Evolutionary conservation across 2,888 invertebrate genomes (phyloP).

Genomic region (Sinohyriopsis cumingii): DNA sequence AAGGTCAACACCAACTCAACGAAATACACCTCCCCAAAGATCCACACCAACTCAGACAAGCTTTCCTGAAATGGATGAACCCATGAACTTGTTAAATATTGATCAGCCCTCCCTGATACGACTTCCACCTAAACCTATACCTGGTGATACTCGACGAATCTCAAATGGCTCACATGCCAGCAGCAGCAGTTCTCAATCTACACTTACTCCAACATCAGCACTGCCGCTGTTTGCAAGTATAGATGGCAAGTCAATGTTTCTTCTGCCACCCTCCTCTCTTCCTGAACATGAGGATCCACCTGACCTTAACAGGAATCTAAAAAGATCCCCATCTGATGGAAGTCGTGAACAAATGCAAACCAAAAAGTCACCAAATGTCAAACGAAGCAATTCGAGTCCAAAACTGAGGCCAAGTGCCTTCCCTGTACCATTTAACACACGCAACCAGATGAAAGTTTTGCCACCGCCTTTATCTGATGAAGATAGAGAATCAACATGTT

Average conservation of each 20-base stretch:
- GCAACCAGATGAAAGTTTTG: conserved; percentile 21
- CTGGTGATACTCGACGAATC: conserved; percentile 40
- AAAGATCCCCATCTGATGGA: conserved; percentile 42
- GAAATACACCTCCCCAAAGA: conserved; percentile 8
- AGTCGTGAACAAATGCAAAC: conserved; percentile 29
- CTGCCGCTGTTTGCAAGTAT: conserved; percentile 57
- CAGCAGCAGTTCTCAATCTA: conserved; percentile 57
- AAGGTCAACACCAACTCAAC: conserved; percentile 6
- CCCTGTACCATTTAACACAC: conserved; percentile 11
- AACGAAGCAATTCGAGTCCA: conserved; percentile 51
- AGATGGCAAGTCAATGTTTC: conserved; percentile 63
- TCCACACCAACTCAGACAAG: conserved; percentile 9
- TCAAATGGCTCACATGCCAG: conserved; percentile 52
- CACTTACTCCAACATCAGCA: conserved; percentile 57
- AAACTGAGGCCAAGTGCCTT: conserved; percentile 27
- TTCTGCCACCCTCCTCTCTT: conserved; percentile 39
- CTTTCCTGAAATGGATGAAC: neutral
- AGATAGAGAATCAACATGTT: conserved; percentile 58
- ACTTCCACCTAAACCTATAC: conserved; percentile 38
- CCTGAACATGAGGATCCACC: conserved; percentile 25
- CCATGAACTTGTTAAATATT: neutral
- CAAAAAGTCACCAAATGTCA: conserved; percentile 36
- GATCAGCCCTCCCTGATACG: conserved; percentile 18
- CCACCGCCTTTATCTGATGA: conserved; percentile 44
- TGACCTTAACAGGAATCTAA: conserved; percentile 21